Conservation (phyloP, 2,888 invertebrate genomes). For the Amphipoea oculea region DNA sequence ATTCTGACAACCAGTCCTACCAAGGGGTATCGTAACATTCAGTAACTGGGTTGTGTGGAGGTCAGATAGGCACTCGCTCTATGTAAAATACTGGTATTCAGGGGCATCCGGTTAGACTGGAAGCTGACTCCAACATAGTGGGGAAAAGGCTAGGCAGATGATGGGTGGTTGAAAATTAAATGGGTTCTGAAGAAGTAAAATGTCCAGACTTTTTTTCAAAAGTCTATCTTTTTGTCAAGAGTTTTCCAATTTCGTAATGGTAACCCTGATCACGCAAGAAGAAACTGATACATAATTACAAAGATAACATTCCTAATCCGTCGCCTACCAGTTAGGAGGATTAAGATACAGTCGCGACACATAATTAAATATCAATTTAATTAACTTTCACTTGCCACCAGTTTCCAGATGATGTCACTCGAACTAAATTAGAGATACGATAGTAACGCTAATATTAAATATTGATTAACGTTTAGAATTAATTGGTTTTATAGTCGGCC, state of each 20-base stretch:
- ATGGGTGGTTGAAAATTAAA: no score
- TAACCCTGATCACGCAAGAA: neutral
- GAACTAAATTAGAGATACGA: constrained; percentile 53
- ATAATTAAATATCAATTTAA: constrained; percentile 76
- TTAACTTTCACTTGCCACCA: constrained; percentile 83
- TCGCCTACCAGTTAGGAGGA: constrained; percentile 58
- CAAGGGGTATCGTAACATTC: no score
- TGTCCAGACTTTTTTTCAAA: neutral
- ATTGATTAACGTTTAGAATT: constrained; percentile 63
- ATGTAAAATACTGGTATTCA: no score
- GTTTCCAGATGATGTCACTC: constrained; percentile 79
- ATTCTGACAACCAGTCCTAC: no score
- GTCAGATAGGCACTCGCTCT: no score
- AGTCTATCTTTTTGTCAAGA: neutral
- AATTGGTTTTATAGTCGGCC: constrained; percentile 60
- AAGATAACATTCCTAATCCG: constrained; percentile 60
- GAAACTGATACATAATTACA: constrained; percentile 35
- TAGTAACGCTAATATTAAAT: constrained; percentile 53
- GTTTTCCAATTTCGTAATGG: neutral
- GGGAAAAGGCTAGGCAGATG: no score
- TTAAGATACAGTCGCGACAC: constrained; percentile 65
- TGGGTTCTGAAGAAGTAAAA: no score
- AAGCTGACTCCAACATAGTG: no score
- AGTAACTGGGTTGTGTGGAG: no score
- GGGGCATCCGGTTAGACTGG: no score